These are phyloP conservation scores for Drosophila siamana DNA, from an alignment of 2,888 invertebrate species.

Conservation along the genomic window DNA sequence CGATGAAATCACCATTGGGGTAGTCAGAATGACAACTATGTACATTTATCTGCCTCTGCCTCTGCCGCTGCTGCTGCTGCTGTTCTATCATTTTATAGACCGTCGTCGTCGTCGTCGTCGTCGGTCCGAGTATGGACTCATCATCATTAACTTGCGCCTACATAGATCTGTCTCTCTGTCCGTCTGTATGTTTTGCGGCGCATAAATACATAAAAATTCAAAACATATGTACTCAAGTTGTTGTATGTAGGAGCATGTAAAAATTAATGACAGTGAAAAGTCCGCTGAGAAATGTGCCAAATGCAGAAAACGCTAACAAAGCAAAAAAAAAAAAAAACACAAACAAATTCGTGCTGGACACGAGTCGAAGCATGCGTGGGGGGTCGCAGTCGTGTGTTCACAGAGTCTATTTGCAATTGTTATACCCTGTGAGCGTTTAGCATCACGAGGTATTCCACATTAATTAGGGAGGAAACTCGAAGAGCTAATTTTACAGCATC, in stretches of 20 bases:
- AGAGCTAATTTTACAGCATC: too few relatives aligned
- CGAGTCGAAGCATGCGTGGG: background rate
- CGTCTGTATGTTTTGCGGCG: background rate
- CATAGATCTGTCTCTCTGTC: slow-evolving; percentile 9
- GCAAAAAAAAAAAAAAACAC: background rate
- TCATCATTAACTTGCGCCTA: slow-evolving; percentile 46
- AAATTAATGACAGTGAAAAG: slow-evolving; percentile 63
- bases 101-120: slow-evolving; percentile 9
- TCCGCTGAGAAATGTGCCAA: slow-evolving; percentile 42
- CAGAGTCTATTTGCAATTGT: slow-evolving; percentile 53
- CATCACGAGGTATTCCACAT: too few relatives aligned
- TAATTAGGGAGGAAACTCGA: too few relatives aligned
- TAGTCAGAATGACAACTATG: slow-evolving; percentile 42
- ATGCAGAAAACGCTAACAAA: slow-evolving; percentile 5
- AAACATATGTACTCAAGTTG: slow-evolving; percentile 17
- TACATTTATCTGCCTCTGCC: slow-evolving; percentile 37
- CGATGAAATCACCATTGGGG: slow-evolving; percentile 64
- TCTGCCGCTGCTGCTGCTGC: slow-evolving; percentile 31
- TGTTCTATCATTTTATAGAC: slow-evolving; percentile 56
- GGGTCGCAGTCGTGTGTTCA: slow-evolving; percentile 1
- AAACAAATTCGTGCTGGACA: slow-evolving; percentile 31
- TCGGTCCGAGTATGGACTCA: slow-evolving; percentile 47
- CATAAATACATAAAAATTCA: background rate
- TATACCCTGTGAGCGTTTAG: slow-evolving; percentile 38
- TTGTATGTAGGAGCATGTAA: slow-evolving; percentile 13